Evolutionary conservation across 1,140 invertebrate species (phyloP).

Genomic region (Planococcus citri): DNA sequence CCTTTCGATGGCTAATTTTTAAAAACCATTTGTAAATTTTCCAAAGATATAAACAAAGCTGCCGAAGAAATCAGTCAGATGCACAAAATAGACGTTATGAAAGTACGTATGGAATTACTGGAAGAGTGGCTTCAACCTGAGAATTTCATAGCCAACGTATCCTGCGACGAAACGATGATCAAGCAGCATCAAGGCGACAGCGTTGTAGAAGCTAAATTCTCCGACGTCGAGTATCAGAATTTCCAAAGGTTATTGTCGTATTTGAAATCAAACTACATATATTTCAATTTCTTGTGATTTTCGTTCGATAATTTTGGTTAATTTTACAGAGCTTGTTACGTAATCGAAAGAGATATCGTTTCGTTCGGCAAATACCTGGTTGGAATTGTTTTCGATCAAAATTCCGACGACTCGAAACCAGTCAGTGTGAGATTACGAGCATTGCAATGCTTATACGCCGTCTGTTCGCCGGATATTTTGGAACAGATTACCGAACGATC

Average conservation of each 20-base stretch:
- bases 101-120: slow-evolving; percentile 33
- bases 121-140: slow-evolving; percentile 34
- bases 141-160: slow-evolving; percentile 3
- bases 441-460: slow-evolving; percentile 32
- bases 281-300: not conserved
- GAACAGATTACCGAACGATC: slow-evolving; percentile 32
- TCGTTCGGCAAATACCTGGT: slow-evolving; percentile 24
- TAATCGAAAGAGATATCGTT: slow-evolving; percentile 31
- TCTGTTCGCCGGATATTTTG: slow-evolving; percentile 30
- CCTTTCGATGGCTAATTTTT: slow-evolving; percentile 13
- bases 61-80: slow-evolving; percentile 31
- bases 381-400: slow-evolving; percentile 28
- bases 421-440: slow-evolving; percentile 33
- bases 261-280: no score
- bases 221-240: slow-evolving; percentile 6
- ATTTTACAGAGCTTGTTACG: slow-evolving; percentile 32
- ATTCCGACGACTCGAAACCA: slow-evolving; percentile 29
- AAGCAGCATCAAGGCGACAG: not conserved
- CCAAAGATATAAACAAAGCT: slow-evolving; percentile 36
- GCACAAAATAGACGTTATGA: slow-evolving; percentile 31
- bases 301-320: not conserved
- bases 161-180: not conserved
- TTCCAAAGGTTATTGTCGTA: slow-evolving; percentile 14
- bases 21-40: slow-evolving; percentile 9
- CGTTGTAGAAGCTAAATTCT: not conserved